Base-by-base conservation (phyloP, 2,113 vertebrate genomes). In the Ariopsis seemanni region DNA sequence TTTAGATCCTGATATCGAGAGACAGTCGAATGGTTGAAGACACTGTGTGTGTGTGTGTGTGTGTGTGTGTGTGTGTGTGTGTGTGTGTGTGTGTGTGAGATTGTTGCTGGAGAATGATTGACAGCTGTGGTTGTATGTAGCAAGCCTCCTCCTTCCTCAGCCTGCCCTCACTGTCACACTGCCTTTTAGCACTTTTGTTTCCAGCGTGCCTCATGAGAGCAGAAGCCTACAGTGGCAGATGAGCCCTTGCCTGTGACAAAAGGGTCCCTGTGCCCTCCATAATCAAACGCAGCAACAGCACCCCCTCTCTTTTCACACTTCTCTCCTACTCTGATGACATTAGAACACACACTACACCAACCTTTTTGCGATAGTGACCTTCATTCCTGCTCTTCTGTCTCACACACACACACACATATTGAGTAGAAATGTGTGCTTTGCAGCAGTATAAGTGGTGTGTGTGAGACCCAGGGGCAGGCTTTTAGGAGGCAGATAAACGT, bases 121-220 rank as follows among this genome's bases (percentile, higher is more conserved):
- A 96, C 97, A 94, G 90, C 95, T 96, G 96, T 96, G 95, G 95
- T 94, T 93, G 90, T 94, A 94, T 95, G 95, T 92, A 94, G 94
- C 92, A 89, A 87, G 93, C 92, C 25, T 90, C 87, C 93, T 94
- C 92, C 96, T 94, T 96, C 96, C 95, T 93, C 7, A 88, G 96
- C 95, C 94, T 94, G 93, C 94, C 93, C 94, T 94, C 95, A 95
- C 96, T 96, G 96, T 97, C 95, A 96, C 95, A 91, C 95, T 96
- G 95, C 96, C 96, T 98, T 97, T 98, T 97, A 97, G 96, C 97
- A 97, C 97, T 96, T 98, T 98, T 97, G 97, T 98, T 95, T 93
- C 91, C 27, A 78, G 92, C 91, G 87, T 98, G 96, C 97, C 97
- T 90, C 92, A 96, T 96, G 97, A 96, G 93, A 95, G 93, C 94